Base-by-base conservation (phyloP, 2,888 invertebrate species). In the Lymantria monacha region DNA sequence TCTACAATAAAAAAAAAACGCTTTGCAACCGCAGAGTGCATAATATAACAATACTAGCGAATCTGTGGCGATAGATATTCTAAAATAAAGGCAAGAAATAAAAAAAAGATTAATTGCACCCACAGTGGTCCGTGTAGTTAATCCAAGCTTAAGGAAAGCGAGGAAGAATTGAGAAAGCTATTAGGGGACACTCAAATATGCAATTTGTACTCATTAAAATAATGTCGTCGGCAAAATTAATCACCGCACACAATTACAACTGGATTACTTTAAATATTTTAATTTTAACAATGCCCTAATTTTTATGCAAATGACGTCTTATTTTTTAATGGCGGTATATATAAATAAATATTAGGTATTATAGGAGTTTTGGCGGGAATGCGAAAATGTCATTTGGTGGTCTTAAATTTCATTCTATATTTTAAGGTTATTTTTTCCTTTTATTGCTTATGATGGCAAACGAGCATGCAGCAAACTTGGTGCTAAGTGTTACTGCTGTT, bases 131-230 rank as follows among this genome's bases (percentile, higher is more conserved):
- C 61, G 55, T 56, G 65, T 66, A 71, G 74, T 72, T 70, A 68
- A 75, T 77, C 79, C 70, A 51, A 56, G 66, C 69, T 69, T 56
- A 59, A 70, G 66, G 65, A 69, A 74, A 68, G 64, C 69, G 72
- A 66, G 70, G 79, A 85, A 83, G 82, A 81, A 84, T 87, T 81
- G 85, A 83, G 79, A 68, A 66, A 57, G 75, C 79, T 75, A 80
- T 83, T 80, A 83, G 70, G 60, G 68, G 76, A 79, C 77, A 78
- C 81, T 83, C 78, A 76, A 82, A 83, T 81, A 83, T 85, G 82
- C 82, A 81, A 87, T 88, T 86, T 81, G 81, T 87, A 84, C 84
- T 87, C 86, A 87, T 87, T 87, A 85, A 83, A 80, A 75, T 83
- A 85, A 84, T 82, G 83, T 81, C 84, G 76, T 66, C 82, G 76